phyloP scores from a whole-genome alignment of 2,797 vertebrate species.

The Morelia viridis region DNA sequence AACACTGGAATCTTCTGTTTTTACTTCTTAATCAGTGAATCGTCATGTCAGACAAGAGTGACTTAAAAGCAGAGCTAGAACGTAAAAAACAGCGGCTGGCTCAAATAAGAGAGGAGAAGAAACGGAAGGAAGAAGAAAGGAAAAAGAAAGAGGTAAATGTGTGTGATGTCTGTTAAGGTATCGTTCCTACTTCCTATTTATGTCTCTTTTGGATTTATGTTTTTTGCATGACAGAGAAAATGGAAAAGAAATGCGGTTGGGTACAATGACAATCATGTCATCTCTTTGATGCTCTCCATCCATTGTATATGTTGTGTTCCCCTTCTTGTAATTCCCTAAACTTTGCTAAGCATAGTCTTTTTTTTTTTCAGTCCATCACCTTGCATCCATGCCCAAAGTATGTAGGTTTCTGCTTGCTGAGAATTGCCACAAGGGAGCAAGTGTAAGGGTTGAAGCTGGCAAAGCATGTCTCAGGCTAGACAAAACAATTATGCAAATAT shows the following conservation, averaged over 20 bases:
- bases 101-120: conserved; percentile 89
- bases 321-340: not conserved
- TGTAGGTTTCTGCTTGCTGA: not conserved
- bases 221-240: not conserved
- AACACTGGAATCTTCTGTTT: conserved; percentile 42
- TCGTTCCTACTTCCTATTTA: not conserved
- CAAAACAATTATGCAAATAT: not conserved
- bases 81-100: conserved; percentile 88
- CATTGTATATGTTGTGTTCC: not conserved
- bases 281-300: not conserved
- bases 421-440: not conserved
- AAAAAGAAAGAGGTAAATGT: conserved; percentile 86
- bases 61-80: conserved; percentile 89
- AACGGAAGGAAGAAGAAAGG: conserved; percentile 86
- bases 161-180: not conserved
- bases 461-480: not conserved
- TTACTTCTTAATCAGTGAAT: conserved; percentile 51
- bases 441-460: not conserved
- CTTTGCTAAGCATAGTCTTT: not conserved
- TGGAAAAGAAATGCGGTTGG: not conserved
- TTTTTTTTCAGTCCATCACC: not conserved
- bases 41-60: conserved; percentile 86
- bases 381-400: not conserved
- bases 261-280: not conserved
- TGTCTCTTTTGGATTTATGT: not conserved